phyloP scores from a whole-genome alignment of 2,888 invertebrate species.

The Sclerodermus sp. region DNA sequence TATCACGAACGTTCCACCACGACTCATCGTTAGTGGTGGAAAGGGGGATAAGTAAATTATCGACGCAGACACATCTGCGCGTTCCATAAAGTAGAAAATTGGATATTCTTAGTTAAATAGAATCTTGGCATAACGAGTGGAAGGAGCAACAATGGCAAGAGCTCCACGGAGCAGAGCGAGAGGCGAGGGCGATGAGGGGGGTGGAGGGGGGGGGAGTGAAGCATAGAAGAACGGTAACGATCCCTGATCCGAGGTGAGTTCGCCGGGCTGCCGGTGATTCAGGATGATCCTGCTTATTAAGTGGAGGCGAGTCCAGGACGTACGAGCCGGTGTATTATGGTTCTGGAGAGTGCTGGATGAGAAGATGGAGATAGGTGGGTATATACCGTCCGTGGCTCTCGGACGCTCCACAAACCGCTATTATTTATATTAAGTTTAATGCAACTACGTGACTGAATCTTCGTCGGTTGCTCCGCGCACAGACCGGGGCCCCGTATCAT shows the following conservation, averaged over 20 bases:
- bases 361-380: constrained; percentile 55
- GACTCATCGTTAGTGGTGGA: too few relatives aligned
- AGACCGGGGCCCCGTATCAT: constrained; percentile 48
- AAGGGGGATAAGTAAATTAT: too few relatives aligned
- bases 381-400: constrained; percentile 32
- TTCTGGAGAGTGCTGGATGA: constrained; percentile 36
- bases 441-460: constrained; percentile 59
- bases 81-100: too few relatives aligned
- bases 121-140: too few relatives aligned
- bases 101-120: too few relatives aligned
- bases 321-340: constrained; percentile 48
- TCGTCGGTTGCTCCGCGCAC: constrained; percentile 25
- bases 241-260: constrained; percentile 21
- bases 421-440: constrained; percentile 60
- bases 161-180: too few relatives aligned
- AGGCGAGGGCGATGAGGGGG: too few relatives aligned
- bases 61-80: too few relatives aligned
- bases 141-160: too few relatives aligned
- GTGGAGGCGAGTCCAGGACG: constrained; percentile 51
- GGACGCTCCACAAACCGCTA: constrained; percentile 55
- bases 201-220: too few relatives aligned
- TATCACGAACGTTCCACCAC: too few relatives aligned
- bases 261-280: constrained; percentile 46
- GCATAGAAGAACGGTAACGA: constrained; percentile 26
- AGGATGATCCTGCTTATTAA: constrained; percentile 56